Conservation (phyloP, 2,888 invertebrate genomes). For the Drosophila greeni region DNA sequence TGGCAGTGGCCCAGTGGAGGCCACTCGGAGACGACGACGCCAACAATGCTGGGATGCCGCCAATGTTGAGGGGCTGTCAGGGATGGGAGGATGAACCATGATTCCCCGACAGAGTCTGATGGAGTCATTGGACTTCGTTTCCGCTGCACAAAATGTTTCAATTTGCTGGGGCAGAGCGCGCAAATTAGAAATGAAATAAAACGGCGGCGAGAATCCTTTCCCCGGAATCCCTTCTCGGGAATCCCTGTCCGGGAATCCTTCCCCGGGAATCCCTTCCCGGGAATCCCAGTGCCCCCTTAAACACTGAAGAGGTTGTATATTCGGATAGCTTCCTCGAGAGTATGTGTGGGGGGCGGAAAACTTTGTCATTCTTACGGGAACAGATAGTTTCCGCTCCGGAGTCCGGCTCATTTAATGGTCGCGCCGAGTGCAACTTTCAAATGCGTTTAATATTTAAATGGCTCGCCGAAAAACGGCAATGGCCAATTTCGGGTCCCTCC, state of each 20-base stretch:
- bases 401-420: slow-evolving; percentile 38
- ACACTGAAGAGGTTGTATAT: not conserved
- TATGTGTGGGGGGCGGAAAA: slow-evolving; percentile 9
- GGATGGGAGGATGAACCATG: not conserved
- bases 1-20: slow-evolving; percentile 8
- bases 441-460: slow-evolving; percentile 52
- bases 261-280: not conserved
- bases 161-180: slow-evolving; percentile 34
- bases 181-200: slow-evolving; percentile 49
- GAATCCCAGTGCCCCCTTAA: slow-evolving; percentile 2
- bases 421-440: slow-evolving; percentile 40
- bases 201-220: slow-evolving; percentile 23
- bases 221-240: not conserved
- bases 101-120: slow-evolving; percentile 6
- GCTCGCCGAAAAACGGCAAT: slow-evolving; percentile 30
- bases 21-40: slow-evolving; percentile 20
- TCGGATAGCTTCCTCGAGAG: slow-evolving; percentile 9
- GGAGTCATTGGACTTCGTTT: slow-evolving; percentile 44
- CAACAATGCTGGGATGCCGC: slow-evolving; percentile 21
- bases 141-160: slow-evolving; percentile 49
- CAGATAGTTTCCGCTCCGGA: slow-evolving; percentile 8
- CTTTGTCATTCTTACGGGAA: slow-evolving; percentile 30
- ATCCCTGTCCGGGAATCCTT: slow-evolving; percentile 13
- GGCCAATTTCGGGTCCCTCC: slow-evolving; percentile 23
- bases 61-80: not conserved